These are phyloP conservation scores for Nanger granti DNA, from an alignment of 2,113 vertebrate genomes.

Conservation along the genomic window DNA sequence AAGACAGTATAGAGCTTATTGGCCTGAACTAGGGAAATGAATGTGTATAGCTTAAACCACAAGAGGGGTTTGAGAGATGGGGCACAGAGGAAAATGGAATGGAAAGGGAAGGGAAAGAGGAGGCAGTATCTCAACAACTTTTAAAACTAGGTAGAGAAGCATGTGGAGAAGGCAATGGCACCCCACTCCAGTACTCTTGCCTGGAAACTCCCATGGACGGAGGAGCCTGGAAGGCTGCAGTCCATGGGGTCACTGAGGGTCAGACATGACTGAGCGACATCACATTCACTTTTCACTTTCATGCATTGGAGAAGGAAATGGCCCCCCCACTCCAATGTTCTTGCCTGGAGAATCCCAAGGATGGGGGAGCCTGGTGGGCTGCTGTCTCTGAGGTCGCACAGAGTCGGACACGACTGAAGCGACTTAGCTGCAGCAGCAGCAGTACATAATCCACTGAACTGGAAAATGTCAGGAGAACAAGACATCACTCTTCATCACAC, in stretches of 20 bases:
- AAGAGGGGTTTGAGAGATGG: neutral
- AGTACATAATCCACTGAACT: neutral
- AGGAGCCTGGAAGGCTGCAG: too few species aligned
- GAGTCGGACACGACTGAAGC: accelerated
- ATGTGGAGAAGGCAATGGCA: accelerated
- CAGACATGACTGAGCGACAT: accelerated
- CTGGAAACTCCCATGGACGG: too few species aligned
- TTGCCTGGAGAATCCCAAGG: neutral
- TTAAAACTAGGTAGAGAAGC: neutral
- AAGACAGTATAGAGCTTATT: neutral
- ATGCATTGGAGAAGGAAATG: too few species aligned
- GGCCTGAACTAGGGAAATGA: neutral
- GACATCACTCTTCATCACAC: neutral
- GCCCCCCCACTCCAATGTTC: too few species aligned
- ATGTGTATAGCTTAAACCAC: neutral
- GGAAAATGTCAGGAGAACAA: neutral
- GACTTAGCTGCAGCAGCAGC: neutral
- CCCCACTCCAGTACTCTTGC: too few species aligned
- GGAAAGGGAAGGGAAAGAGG: neutral
- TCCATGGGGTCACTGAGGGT: too few species aligned
- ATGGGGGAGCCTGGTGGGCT: too few species aligned
- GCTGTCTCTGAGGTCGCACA: too few species aligned
- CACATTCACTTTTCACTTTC: too few species aligned
- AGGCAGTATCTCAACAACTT: neutral
- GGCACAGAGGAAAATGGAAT: neutral